Percentiles rank a stretch among this genome's conserved stretches.
Conservation (phyloP, 2,113 vertebrate species). For the Salvator merianae region DNA sequence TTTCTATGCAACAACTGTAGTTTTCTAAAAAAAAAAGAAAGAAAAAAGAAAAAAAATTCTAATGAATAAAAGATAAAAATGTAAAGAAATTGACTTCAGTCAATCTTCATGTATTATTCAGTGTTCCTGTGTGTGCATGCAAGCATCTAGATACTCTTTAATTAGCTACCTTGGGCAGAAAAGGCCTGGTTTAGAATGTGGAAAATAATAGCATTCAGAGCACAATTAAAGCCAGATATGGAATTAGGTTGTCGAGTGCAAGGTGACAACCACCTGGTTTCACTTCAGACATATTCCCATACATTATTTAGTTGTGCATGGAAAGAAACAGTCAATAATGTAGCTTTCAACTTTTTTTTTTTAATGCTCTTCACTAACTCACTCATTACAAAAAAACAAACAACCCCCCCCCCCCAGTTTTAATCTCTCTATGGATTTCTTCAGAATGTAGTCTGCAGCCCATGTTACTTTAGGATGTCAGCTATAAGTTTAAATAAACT, state of each 20-base stretch:
- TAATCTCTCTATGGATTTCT: background rate
- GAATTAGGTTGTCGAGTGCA: slow-evolving; percentile 35
- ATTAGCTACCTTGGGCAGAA: slow-evolving; percentile 66
- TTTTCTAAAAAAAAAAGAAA: slow-evolving; percentile 34
- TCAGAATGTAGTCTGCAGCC: background rate
- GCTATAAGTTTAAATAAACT: too few relatives aligned
- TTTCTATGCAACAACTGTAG: background rate
- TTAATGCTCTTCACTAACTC: background rate
- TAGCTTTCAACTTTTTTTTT: slow-evolving; percentile 9
- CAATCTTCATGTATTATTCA: slow-evolving; percentile 76
- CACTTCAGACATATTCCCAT: slow-evolving; percentile 35
- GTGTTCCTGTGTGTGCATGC: background rate
- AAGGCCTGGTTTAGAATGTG: slow-evolving; percentile 52
- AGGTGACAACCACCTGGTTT: slow-evolving; percentile 27
- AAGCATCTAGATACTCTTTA: slow-evolving; percentile 58
- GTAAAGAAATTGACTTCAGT: slow-evolving; percentile 68
- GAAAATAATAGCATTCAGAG: slow-evolving; percentile 62
- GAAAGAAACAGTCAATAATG: slow-evolving; percentile 46
- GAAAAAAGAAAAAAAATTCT: slow-evolving; percentile 50
- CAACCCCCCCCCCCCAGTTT: too few relatives aligned
- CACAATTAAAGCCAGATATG: slow-evolving; percentile 59
- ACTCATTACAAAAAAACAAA: background rate
- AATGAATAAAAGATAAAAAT: slow-evolving; percentile 72
- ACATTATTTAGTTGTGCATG: slow-evolving; percentile 44
- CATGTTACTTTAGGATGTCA: too few relatives aligned